Conservation (phyloP, 2,113 vertebrate genomes). For the Syrmaticus mikado region DNA sequence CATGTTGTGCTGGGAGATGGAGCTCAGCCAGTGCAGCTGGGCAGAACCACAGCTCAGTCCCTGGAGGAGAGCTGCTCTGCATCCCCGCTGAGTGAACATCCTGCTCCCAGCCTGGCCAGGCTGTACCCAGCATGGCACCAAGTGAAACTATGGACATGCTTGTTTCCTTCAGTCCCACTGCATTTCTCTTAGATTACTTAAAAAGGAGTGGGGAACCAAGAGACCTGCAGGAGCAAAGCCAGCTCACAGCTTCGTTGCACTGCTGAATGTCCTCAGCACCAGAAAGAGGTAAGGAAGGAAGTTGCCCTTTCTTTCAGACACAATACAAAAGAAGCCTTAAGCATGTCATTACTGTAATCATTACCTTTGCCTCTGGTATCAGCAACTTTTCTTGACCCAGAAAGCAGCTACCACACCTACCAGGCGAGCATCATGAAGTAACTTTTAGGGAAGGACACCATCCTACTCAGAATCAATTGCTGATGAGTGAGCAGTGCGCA, state of each 20-base stretch:
- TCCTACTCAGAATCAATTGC: neutral
- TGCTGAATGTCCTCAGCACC: neutral
- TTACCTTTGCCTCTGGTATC: neutral
- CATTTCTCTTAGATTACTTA: neutral
- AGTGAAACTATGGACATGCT: no score
- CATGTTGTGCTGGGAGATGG: fast-evolving
- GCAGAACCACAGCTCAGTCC: neutral
- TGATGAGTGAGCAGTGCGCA: neutral
- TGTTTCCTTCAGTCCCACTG: neutral
- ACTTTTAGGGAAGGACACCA: fast-evolving
- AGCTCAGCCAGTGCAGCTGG: fast-evolving
- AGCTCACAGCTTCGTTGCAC: fast-evolving
- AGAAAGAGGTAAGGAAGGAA: neutral
- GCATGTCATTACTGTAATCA: no score
- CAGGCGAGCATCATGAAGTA: neutral
- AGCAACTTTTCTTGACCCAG: neutral
- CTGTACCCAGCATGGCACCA: fast-evolving
- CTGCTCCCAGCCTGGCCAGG: neutral
- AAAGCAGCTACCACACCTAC: neutral
- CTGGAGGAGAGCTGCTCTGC: fast-evolving
- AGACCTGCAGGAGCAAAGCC: neutral
- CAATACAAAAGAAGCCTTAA: neutral
- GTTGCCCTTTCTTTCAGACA: neutral
- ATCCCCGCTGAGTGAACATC: neutral
- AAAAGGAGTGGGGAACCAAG: neutral